Evolutionary conservation across 2,888 invertebrate species (phyloP).

Genomic region (Scaptomyza flava): DNA sequence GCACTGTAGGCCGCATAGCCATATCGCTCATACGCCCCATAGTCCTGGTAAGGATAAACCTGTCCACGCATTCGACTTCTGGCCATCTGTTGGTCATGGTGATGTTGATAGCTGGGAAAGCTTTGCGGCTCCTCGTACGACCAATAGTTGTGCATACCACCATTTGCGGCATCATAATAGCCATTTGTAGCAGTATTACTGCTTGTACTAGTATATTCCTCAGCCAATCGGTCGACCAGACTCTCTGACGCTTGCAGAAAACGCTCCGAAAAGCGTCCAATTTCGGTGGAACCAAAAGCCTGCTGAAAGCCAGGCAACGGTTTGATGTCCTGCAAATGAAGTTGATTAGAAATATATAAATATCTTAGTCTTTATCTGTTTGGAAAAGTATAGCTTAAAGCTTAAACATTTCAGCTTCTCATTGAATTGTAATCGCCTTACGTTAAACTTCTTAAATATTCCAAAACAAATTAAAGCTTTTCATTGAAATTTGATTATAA

Average conservation of each 20-base stretch:
- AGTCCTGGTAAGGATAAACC: constrained; percentile 56
- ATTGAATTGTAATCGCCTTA: not conserved
- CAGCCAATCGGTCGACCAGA: constrained; percentile 65
- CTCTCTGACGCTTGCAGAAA: constrained; percentile 84
- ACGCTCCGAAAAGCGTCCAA: constrained; percentile 92
- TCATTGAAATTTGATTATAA: not conserved
- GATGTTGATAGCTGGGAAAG: constrained; percentile 13
- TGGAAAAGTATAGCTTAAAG: not conserved
- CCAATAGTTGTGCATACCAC: constrained; percentile 51
- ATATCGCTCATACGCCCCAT: constrained; percentile 69
- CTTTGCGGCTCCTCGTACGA: constrained; percentile 55
- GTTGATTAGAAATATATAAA: not conserved
- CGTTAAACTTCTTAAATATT: not conserved
- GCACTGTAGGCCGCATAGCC: constrained; percentile 61
- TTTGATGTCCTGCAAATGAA: constrained; percentile 75
- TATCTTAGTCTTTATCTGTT: not conserved
- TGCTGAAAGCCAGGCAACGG: constrained; percentile 93
- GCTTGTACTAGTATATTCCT: constrained; percentile 46
- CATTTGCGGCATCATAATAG: constrained; percentile 39
- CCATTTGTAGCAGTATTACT: constrained; percentile 14
- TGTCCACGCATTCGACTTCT: constrained; percentile 58
- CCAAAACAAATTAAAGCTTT: not conserved
- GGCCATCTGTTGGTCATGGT: constrained; percentile 22
- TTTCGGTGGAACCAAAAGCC: constrained; percentile 94
- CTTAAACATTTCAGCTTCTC: not conserved